These are phyloP conservation scores for Phataginus tricuspis DNA, from an alignment of 2,797 vertebrate species.

Conservation along the genomic window DNA sequence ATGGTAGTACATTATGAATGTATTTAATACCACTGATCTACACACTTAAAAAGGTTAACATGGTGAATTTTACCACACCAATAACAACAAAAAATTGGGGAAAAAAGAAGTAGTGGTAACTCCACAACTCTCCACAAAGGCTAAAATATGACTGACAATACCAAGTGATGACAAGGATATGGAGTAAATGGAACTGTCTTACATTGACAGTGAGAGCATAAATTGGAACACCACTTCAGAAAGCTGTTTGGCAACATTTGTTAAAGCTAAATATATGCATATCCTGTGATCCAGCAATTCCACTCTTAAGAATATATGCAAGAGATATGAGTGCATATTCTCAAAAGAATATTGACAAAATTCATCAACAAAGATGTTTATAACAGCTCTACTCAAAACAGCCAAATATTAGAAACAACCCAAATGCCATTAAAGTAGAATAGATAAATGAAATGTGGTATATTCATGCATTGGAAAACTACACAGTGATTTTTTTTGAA, in stretches of 20 bases:
- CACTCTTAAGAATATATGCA: neutral
- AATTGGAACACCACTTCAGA: neutral
- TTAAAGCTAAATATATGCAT: neutral
- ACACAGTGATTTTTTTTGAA: neutral
- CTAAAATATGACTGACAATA: neutral
- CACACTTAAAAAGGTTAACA: neutral
- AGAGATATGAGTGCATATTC: neutral
- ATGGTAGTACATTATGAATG: neutral
- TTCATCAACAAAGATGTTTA: neutral
- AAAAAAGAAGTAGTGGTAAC: neutral
- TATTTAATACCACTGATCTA: neutral
- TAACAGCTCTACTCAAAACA: constrained; percentile 19
- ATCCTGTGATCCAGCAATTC: neutral
- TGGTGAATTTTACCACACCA: neutral
- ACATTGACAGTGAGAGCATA: neutral
- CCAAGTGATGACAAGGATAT: neutral
- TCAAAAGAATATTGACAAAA: neutral
- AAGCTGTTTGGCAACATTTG: neutral
- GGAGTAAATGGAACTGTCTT: neutral
- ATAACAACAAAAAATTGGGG: neutral
- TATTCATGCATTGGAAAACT: constrained; percentile 1
- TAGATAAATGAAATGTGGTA: neutral
- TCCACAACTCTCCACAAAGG: neutral
- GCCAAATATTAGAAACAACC: neutral
- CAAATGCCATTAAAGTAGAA: neutral